Evolutionary conservation across 23 tunicate species (phyloP).

Genomic region (Trididemnum clinides): DNA sequence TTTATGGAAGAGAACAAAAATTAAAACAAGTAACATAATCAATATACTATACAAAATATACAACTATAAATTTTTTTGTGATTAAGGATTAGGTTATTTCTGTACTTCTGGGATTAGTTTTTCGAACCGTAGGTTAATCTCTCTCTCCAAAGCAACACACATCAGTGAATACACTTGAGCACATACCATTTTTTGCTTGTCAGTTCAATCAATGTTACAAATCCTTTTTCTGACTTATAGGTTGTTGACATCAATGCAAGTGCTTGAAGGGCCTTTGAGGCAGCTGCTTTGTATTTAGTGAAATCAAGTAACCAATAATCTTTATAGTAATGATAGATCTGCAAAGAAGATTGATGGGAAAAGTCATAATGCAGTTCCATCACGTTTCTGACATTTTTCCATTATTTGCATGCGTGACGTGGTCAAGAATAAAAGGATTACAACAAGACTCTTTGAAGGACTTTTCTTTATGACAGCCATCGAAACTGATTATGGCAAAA

Average conservation of each 20-base stretch:
- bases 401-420: conserved; percentile 27
- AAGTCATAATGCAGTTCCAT: not conserved
- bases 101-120: conserved; percentile 45
- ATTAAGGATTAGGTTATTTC: conserved; percentile 48
- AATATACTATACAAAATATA: too few relatives aligned
- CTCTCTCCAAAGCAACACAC: conserved; percentile 34
- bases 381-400: conserved; percentile 32
- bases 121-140: conserved; percentile 42
- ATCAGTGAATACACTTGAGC: conserved; percentile 40
- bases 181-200: conserved; percentile 29
- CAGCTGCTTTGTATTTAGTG: not conserved
- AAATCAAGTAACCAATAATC: too few relatives aligned
- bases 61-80: too few relatives aligned
- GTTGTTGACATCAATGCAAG: conserved; percentile 27
- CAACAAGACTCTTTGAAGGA: too few relatives aligned
- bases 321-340: too few relatives aligned
- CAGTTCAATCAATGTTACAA: conserved; percentile 8
- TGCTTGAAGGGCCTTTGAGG: conserved; percentile 33
- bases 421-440: conserved; percentile 39
- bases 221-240: not conserved
- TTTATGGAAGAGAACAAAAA: too few relatives aligned
- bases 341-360: too few relatives aligned
- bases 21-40: too few relatives aligned
- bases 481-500: too few relatives aligned
- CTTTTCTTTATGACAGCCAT: too few relatives aligned